phyloP scores from a whole-genome alignment of 1,140 invertebrate species.

The Berghia stephanieae region DNA sequence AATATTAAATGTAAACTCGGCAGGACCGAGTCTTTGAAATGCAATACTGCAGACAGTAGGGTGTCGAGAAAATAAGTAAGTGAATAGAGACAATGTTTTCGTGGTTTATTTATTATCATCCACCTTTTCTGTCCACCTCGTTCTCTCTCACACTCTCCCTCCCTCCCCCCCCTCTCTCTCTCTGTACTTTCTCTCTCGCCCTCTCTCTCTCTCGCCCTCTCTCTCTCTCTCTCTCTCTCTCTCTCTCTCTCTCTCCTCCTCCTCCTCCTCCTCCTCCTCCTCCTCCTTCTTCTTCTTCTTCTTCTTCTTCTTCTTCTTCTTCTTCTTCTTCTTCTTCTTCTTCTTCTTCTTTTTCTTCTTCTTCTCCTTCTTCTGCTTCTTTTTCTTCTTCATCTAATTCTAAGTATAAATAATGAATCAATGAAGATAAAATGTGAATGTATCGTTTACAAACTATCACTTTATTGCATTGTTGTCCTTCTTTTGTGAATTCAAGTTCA shows the following conservation, averaged over 20 bases:
- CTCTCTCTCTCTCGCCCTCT: constrained; percentile 9
- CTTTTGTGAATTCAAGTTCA: too few relatives aligned
- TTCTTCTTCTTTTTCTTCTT: not conserved
- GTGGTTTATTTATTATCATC: not conserved
- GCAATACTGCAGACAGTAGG: not conserved
- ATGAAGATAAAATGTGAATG: too few relatives aligned
- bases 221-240: constrained; percentile 15
- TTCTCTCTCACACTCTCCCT: constrained; percentile 8
- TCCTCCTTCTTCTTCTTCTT: not conserved
- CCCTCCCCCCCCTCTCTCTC: not conserved
- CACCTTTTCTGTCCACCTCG: not conserved
- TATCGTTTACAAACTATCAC: too few relatives aligned
- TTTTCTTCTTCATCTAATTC: not conserved
- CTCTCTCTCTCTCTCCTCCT: constrained; percentile 1
- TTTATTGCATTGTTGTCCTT: too few relatives aligned
- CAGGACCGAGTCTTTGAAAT: not conserved
- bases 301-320: not conserved
- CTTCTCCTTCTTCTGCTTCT: not conserved
- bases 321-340: not conserved
- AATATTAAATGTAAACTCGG: not conserved
- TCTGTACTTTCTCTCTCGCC: not conserved
- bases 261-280: not conserved
- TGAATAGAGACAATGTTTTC: not conserved
- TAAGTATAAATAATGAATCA: too few relatives aligned
- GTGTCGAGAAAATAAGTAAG: not conserved